A percentile compares a stretch with the other conserved stretches of the same genome.
Conservation (phyloP, 2,113 vertebrate genomes). For the Anoura caudifer region DNA sequence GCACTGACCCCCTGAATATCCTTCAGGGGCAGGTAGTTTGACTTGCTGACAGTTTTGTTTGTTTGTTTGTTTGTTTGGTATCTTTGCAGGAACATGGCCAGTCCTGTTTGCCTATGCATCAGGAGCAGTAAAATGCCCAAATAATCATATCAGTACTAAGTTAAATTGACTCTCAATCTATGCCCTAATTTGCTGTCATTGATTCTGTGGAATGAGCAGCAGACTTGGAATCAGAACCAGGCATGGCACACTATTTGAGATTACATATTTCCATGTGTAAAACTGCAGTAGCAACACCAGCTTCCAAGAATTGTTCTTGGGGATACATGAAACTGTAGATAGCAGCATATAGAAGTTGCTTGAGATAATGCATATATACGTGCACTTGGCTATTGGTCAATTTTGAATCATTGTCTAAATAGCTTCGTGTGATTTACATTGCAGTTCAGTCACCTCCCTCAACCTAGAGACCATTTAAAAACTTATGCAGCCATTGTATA, state of each 20-base stretch:
- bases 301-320: background rate
- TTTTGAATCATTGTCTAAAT: slow-evolving; percentile 6
- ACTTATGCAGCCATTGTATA: background rate
- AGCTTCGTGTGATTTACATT: background rate
- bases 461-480: slow-evolving; percentile 20
- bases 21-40: background rate
- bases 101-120: background rate
- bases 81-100: background rate
- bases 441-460: background rate
- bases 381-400: background rate
- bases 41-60: background rate
- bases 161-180: slow-evolving; percentile 10
- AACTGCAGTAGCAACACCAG: background rate
- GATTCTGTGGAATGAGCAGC: background rate
- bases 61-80: background rate
- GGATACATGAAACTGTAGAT: background rate
- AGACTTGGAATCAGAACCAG: background rate
- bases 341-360: background rate
- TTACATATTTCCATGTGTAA: background rate
- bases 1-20: background rate
- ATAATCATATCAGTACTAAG: background rate
- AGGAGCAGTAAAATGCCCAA: background rate
- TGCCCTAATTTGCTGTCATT: background rate
- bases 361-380: background rate
- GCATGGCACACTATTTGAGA: background rate